Percentiles rank a stretch among this genome's conserved stretches.
Conservation (phyloP, 2,113 vertebrate species). For the Alaudala cheleensis region DNA sequence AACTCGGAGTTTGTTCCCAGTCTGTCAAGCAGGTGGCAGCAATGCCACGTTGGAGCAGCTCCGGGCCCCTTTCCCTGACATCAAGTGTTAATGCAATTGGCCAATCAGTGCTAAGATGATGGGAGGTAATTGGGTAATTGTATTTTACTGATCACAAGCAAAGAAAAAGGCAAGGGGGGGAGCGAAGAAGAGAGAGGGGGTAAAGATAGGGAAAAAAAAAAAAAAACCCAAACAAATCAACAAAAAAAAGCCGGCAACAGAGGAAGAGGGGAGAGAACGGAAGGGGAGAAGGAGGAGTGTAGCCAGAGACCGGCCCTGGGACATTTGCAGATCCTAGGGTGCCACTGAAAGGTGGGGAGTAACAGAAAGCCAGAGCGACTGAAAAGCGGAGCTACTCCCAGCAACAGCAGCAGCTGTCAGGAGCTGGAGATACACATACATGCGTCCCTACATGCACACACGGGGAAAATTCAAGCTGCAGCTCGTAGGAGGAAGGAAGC, state of each 20-base stretch:
- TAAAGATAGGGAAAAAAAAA: no score
- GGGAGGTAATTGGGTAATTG: constrained; percentile 87
- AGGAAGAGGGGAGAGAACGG: background rate
- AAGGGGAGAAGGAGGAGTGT: background rate
- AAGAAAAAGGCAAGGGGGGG: constrained; percentile 22
- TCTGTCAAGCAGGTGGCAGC: constrained; percentile 89
- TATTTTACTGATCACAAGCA: constrained; percentile 81
- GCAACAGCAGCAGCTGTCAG: background rate
- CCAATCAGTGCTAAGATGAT: constrained; percentile 84
- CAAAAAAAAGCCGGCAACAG: background rate
- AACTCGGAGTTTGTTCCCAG: background rate
- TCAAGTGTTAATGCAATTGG: constrained; percentile 83
- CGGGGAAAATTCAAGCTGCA: background rate
- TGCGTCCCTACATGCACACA: background rate
- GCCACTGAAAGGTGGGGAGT: background rate
- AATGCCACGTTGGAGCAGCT: constrained; percentile 70
- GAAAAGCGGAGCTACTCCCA: background rate
- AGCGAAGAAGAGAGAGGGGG: no score
- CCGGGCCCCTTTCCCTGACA: constrained; percentile 54
- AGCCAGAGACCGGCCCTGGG: background rate
- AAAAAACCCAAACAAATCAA: no score
- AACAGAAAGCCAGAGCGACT: background rate
- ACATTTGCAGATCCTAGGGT: background rate
- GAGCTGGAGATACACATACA: background rate
- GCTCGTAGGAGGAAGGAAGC: constrained; percentile 37